phyloP scores from a whole-genome alignment of 92 coral and sea anemone genomes.

The Isaurus tuberculatus region DNA sequence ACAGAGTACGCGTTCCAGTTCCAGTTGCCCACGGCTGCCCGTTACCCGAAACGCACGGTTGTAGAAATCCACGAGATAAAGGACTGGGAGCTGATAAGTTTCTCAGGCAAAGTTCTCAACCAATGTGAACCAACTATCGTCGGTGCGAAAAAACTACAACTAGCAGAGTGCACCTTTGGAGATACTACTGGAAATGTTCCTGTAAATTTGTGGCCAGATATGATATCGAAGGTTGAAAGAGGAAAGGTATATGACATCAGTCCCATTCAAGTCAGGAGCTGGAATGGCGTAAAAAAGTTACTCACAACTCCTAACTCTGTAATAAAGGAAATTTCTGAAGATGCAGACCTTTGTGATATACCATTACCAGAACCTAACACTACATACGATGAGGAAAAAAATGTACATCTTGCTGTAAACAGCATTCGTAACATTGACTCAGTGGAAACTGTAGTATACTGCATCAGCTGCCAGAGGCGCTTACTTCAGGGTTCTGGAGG shows the following conservation, averaged over 20 bases:
- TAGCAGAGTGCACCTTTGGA: conserved; percentile 21
- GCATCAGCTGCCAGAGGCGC: conserved; percentile 39
- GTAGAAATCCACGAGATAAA: conserved; percentile 25
- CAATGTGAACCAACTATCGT: conserved; percentile 41
- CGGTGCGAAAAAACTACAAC: conserved; percentile 30
- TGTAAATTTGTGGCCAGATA: conserved; percentile 49
- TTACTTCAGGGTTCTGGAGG: conserved; percentile 38
- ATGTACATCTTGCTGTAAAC: conserved; percentile 13
- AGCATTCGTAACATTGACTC: conserved; percentile 33
- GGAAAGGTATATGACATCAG: conserved; percentile 44
- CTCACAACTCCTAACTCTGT: conserved; percentile 50
- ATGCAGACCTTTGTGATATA: conserved; percentile 21
- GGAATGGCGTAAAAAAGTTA: conserved; percentile 53
- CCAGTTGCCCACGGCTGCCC: neutral
- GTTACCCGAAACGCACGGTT: conserved; percentile 21
- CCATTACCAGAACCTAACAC: conserved; percentile 18
- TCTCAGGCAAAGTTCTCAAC: conserved; percentile 54
- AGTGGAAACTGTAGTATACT: conserved; percentile 31
- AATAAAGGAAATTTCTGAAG: conserved; percentile 36
- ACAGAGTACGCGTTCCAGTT: conserved; percentile 51
- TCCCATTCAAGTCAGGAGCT: conserved; percentile 46
- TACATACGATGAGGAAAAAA: neutral
- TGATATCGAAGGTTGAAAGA: conserved; percentile 35
- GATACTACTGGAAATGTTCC: conserved; percentile 50
- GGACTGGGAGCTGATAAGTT: conserved; percentile 46